Percentiles rank a stretch among this genome's conserved stretches.
Evolutionary conservation across 2,113 vertebrate genomes (phyloP).

Genomic region (Phainopepla nitens): DNA sequence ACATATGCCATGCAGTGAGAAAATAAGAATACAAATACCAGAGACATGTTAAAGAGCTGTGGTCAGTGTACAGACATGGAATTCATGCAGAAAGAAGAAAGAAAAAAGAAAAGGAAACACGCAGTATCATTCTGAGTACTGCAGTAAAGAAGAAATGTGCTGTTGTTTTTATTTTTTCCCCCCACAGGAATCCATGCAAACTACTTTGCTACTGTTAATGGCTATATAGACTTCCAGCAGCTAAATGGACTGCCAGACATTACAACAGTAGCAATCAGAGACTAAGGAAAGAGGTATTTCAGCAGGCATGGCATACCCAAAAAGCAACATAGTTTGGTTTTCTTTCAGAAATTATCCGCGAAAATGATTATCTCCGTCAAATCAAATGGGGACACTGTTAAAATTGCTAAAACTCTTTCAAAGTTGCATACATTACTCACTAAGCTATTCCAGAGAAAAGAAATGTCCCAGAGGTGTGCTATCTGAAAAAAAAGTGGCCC

Average conservation of each 20-base stretch:
- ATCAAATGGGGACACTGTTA: not conserved
- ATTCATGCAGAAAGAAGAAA: not conserved
- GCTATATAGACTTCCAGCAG: not conserved
- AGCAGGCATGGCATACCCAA: not conserved
- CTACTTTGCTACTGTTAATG: not conserved
- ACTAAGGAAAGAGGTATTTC: not conserved
- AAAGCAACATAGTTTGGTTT: not conserved
- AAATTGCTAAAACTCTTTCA: not conserved
- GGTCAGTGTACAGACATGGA: not conserved
- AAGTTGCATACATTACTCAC: not conserved
- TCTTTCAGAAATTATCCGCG: not conserved
- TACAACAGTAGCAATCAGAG: not conserved
- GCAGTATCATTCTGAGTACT: not conserved
- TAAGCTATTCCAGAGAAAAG: not conserved
- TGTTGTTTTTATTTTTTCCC: not conserved
- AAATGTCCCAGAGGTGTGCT: not conserved
- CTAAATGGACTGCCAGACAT: not conserved
- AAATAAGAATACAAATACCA: not conserved
- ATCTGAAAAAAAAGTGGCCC: not conserved
- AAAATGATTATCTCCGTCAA: not conserved
- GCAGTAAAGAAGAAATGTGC: not conserved
- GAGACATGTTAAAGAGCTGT: not conserved
- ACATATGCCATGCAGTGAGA: accelerated
- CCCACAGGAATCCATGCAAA: not conserved
- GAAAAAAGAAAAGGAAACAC: not conserved